Evolutionary conservation across 2,888 invertebrate genomes (phyloP), one percentile per base, ranked within the genome.

Genomic region (Yponomeuta malinellus): DNA sequence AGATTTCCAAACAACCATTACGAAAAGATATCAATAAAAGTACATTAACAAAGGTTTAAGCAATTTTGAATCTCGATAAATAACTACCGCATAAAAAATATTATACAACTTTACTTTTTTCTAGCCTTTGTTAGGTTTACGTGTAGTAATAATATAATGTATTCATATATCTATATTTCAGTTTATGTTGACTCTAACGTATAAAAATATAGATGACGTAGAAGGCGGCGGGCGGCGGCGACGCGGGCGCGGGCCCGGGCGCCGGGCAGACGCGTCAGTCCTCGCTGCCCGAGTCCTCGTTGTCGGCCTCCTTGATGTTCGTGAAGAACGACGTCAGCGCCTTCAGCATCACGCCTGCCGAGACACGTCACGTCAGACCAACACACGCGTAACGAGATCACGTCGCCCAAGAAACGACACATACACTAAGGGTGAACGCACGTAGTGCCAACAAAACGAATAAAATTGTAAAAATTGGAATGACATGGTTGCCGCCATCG

Each of bases 271-370:
- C 81, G 74, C 82, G 90, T 92, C 90, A 92, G 86, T 90, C 90
- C 81, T 91, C 91, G 79, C 91, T 90, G 77, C 89, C 86, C 8
- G 92, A 90, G 79, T 92, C 93, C 75, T 95, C 93, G 76, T 95
- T 94, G 77, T 95, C 95, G 71, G 92, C 93, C 84, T 95, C 95
- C 81, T 93, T 93, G 76, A 96, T 90, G 81, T 93, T 93, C 69
- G 94, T 94, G 88, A 95, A 95, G 92, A 96, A 96, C 75, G 95
- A 94, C 72, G 95, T 95, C 74, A 96, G 93, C 77, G 95, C 95
- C 84, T 94, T 95, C 77, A 95, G 84, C 78, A 96, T 95, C 65
- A 96, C 95, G 76, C 95, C 96, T 94, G 78, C 63, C 69, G 73
- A 43, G 43, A 43, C 43, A 43, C 43, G 4, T 5, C 43, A 43